A percentile compares a stretch with the other conserved stretches of the same genome.
These are phyloP conservation scores for Tetramorium simillimum DNA, from an alignment of 1,140 invertebrate genomes.

Conservation along the genomic window DNA sequence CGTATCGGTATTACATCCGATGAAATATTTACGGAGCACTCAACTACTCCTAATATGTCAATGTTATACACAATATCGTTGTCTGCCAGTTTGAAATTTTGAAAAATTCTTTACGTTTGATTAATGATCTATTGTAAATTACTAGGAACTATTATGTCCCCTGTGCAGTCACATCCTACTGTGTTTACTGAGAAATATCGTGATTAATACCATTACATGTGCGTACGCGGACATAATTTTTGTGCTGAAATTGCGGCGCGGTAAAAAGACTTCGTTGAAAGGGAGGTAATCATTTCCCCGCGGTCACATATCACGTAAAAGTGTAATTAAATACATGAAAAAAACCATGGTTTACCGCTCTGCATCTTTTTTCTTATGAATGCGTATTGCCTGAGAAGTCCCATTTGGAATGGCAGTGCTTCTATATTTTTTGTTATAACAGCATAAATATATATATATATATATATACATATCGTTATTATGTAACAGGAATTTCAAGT, in stretches of 20 bases:
- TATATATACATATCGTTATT: neutral
- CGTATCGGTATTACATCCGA: neutral
- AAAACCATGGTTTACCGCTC: neutral
- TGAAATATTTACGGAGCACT: neutral
- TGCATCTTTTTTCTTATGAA: neutral
- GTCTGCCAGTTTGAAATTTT: neutral
- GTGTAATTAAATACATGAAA: conserved; percentile 28
- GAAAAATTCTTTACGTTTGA: neutral
- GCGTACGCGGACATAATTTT: neutral
- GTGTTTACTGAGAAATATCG: neutral
- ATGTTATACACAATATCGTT: neutral
- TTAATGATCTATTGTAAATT: neutral
- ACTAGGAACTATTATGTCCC: neutral
- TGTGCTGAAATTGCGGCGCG: neutral
- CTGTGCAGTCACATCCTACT: neutral
- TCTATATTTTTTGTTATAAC: neutral
- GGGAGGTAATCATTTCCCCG: conserved; percentile 23
- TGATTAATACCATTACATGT: conserved; percentile 6
- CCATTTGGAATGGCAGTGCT: neutral
- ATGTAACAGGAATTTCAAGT: neutral
- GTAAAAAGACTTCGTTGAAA: conserved; percentile 16
- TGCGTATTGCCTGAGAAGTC: neutral
- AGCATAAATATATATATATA: neutral
- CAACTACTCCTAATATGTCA: neutral
- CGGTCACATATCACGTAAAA: conserved; percentile 26